These are phyloP conservation scores for Drosophila punjabiensis DNA, from an alignment of 1,140 invertebrate species.

Conservation along the genomic window DNA sequence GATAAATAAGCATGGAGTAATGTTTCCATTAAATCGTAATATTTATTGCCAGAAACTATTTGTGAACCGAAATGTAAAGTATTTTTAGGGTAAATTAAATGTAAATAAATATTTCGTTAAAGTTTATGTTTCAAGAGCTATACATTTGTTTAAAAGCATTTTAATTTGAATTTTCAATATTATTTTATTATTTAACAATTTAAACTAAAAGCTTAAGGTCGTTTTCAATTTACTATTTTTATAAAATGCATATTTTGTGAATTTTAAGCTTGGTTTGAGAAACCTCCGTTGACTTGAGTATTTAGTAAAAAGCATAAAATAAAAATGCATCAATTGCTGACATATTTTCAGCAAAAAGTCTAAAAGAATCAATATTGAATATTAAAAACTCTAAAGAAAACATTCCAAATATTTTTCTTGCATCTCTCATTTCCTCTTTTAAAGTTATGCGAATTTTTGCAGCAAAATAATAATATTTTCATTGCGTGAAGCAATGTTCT, in stretches of 20 bases:
- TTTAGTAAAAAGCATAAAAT: background rate
- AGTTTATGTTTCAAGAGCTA: no score
- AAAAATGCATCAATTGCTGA: background rate
- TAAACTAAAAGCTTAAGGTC: background rate
- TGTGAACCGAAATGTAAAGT: background rate
- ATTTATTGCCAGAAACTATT: background rate
- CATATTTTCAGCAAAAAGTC: background rate
- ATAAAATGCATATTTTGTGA: background rate
- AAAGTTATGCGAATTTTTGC: background rate
- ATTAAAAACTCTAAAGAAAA: background rate
- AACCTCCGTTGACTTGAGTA: background rate
- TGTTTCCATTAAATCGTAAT: background rate
- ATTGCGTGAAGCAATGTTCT: constrained; percentile 10
- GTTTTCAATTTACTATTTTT: background rate
- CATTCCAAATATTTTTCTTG: constrained; percentile 2
- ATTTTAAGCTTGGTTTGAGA: background rate
- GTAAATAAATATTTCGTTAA: background rate
- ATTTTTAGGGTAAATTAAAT: background rate
- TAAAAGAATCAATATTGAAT: background rate
- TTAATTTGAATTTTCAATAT: no score
- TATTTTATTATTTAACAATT: background rate
- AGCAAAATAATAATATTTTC: constrained; percentile 15
- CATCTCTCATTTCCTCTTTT: background rate
- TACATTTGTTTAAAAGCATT: background rate
- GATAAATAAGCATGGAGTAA: background rate